Conservation (phyloP, 2,797 vertebrate species). For the Leptodactylus fallax region DNA sequence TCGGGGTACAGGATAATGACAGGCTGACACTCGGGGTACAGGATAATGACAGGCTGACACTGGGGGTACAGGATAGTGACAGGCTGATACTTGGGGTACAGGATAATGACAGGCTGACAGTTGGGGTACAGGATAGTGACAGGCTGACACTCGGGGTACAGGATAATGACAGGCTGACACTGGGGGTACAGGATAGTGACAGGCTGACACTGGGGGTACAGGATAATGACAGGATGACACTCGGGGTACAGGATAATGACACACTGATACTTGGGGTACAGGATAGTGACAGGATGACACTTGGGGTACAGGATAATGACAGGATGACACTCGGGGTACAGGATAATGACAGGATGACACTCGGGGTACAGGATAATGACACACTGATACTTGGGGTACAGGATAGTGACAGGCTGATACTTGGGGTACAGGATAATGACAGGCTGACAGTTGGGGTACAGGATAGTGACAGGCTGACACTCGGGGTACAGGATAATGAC, state of each 20-base stretch:
- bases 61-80: background rate
- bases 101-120: background rate
- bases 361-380: background rate
- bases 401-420: background rate
- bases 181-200: background rate
- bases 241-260: background rate
- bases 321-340: background rate
- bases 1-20: background rate
- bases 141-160: background rate
- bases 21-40: background rate
- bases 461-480: background rate
- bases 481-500: background rate
- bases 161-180: background rate
- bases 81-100: background rate
- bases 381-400: background rate
- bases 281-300: background rate
- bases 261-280: background rate
- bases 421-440: background rate
- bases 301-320: background rate
- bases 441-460: background rate
- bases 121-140: background rate
- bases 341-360: conserved; percentile 1
- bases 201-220: background rate
- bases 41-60: background rate
- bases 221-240: conserved; percentile 1